These are phyloP conservation scores for Ascidia mentula DNA, from an alignment of 23 tunicate genomes.

Conservation along the genomic window DNA sequence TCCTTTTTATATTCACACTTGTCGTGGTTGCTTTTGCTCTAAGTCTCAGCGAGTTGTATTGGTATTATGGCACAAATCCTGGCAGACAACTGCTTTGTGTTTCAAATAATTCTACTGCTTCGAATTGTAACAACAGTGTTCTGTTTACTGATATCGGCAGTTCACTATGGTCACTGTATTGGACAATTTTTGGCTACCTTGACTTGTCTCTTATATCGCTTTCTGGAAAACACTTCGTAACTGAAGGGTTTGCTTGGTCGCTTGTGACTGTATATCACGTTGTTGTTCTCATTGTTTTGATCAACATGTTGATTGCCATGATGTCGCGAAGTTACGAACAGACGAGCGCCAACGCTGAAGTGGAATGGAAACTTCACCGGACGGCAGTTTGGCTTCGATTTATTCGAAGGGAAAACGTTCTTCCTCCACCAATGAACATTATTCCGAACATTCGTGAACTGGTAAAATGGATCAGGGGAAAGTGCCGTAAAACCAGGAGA, in stretches of 20 bases:
- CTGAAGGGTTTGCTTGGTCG: conserved; percentile 27
- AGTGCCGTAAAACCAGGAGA: too few species aligned
- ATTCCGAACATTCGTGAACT: too few species aligned
- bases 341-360: conserved; percentile 49
- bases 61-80: conserved; percentile 67
- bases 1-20: conserved; percentile 59
- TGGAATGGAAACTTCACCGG: conserved; percentile 86
- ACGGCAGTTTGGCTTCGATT: conserved; percentile 77
- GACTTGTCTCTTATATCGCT: conserved; percentile 28
- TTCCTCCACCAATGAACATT: conserved; percentile 96
- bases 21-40: conserved; percentile 70
- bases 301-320: conserved; percentile 96
- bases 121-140: background rate
- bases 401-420: conserved; percentile 58
- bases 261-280: conserved; percentile 60
- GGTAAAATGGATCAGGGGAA: too few species aligned
- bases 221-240: conserved; percentile 15
- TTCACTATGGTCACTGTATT: conserved; percentile 40
- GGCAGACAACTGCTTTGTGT: conserved; percentile 20
- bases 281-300: conserved; percentile 60
- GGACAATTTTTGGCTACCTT: conserved; percentile 75
- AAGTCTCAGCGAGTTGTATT: conserved; percentile 77
- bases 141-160: conserved; percentile 27
- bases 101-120: background rate
- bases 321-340: conserved; percentile 77